Evolutionary conservation across 2,888 invertebrate species (phyloP).

Genomic region (Seira sanloemensis): DNA sequence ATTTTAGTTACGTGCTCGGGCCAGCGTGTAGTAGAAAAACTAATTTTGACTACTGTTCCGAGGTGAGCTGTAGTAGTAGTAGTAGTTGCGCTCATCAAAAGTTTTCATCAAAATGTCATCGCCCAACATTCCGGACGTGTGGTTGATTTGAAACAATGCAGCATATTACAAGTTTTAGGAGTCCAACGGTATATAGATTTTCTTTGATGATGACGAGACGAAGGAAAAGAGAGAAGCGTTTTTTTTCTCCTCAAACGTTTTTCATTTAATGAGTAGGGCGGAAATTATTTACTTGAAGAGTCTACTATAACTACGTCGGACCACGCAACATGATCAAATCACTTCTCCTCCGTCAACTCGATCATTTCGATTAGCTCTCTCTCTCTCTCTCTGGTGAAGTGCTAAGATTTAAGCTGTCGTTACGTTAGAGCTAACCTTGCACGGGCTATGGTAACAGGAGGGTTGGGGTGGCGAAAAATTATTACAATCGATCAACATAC

Average conservation of each 20-base stretch:
- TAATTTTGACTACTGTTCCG: slow-evolving; percentile 22
- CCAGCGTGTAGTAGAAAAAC: background rate
- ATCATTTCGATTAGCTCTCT: slow-evolving; percentile 8
- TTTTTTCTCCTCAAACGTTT: slow-evolving; percentile 37
- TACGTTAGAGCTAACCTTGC: background rate
- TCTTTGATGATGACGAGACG: slow-evolving; percentile 24
- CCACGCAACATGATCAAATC: slow-evolving; percentile 44
- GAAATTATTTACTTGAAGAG: slow-evolving; percentile 47
- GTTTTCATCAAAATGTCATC: slow-evolving; percentile 8
- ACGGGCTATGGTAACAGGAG: slow-evolving; percentile 34
- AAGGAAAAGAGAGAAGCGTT: background rate
- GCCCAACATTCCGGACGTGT: slow-evolving; percentile 34
- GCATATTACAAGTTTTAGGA: background rate
- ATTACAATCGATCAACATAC: slow-evolving; percentile 2
- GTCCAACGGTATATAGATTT: background rate
- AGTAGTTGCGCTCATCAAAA: slow-evolving; percentile 31
- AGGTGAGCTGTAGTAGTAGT: no score
- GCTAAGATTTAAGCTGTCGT: background rate
- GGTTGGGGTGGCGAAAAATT: slow-evolving; percentile 20
- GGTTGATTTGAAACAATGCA: slow-evolving; percentile 29
- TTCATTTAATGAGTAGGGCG: slow-evolving; percentile 53
- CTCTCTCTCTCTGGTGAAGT: background rate
- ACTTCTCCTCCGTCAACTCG: slow-evolving; percentile 14
- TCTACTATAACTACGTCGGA: slow-evolving; percentile 18
- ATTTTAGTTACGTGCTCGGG: background rate